A percentile compares a stretch with the other conserved stretches of the same genome.
Conservation (phyloP, 2,888 invertebrate species). For the Doris montereyensis region DNA sequence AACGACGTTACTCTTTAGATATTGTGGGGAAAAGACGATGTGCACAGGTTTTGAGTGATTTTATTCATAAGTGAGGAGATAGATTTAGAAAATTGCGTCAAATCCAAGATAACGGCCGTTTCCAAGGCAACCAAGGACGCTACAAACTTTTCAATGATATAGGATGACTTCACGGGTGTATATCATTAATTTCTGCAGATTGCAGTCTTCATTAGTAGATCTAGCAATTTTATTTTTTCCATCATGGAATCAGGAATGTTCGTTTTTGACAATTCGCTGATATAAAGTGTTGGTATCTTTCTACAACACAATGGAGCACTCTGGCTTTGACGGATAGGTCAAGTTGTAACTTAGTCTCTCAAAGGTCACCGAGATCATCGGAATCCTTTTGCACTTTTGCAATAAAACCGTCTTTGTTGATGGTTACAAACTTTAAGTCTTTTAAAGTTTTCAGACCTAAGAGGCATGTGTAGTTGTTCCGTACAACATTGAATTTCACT, state of each 20-base stretch:
- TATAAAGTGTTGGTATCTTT: not conserved
- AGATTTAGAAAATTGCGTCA: too few species aligned
- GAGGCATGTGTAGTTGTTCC: too few species aligned
- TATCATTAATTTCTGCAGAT: not conserved
- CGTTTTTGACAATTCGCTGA: not conserved
- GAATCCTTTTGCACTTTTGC: too few species aligned
- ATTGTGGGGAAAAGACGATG: conserved; percentile 37
- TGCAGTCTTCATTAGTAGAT: conserved; percentile 1
- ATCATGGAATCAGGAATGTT: conserved; percentile 16
- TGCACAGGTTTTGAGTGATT: too few species aligned
- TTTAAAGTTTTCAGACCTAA: too few species aligned
- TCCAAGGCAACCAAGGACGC: too few species aligned
- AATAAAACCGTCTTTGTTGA: too few species aligned
- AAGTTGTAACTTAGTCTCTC: conserved; percentile 24
- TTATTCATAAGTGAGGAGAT: too few species aligned
- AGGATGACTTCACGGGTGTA: conserved; percentile 23
- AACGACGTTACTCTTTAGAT: not conserved
- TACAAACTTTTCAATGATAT: too few species aligned
- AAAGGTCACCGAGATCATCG: conserved; percentile 39
- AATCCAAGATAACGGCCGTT: too few species aligned
- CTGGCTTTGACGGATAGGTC: conserved; percentile 23
- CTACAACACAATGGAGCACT: conserved; percentile 31
- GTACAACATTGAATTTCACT: too few species aligned
- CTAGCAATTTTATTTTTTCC: conserved; percentile 6
- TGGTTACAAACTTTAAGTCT: too few species aligned